Evolutionary conservation across 2,888 invertebrate species (phyloP).

Genomic region (Drosophila subsilvestris): DNA sequence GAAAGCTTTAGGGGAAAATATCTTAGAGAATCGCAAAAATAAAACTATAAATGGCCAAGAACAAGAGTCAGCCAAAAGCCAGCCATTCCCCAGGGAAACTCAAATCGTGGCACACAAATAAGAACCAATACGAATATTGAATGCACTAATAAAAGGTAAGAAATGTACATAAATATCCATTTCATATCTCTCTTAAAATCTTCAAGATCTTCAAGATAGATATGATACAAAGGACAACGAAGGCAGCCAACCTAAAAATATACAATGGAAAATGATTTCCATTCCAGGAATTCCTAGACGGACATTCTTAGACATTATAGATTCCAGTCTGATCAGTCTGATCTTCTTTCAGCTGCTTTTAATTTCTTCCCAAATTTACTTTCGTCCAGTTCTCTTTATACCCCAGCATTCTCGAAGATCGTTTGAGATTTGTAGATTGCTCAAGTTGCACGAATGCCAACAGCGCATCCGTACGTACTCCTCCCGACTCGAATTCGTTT

Average conservation of each 20-base stretch:
- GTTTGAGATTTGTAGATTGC: neutral
- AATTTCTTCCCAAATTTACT: neutral
- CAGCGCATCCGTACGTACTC: neutral
- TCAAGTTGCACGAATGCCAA: neutral
- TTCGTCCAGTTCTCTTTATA: neutral
- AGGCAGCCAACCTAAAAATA: neutral
- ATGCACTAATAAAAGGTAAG: constrained; percentile 1
- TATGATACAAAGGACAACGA: neutral
- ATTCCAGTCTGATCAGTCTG: neutral
- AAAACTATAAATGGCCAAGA: constrained; percentile 19
- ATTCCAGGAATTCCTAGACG: neutral
- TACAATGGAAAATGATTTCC: neutral
- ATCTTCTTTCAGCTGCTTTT: neutral
- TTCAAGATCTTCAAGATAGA: neutral
- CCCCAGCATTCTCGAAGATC: neutral
- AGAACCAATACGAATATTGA: constrained; percentile 1
- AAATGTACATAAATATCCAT: too few relatives aligned
- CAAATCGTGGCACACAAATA: neutral
- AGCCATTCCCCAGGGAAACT: constrained; percentile 8
- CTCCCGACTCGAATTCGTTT: neutral
- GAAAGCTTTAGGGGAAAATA: constrained; percentile 43
- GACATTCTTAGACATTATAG: neutral
- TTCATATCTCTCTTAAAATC: neutral
- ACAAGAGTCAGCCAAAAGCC: constrained; percentile 1
- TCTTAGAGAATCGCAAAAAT: constrained; percentile 30